Percentiles rank a stretch among this genome's conserved stretches.
These are phyloP conservation scores for Chaetorhynchus papuensis DNA, from an alignment of 2,113 vertebrate genomes.

Conservation along the genomic window DNA sequence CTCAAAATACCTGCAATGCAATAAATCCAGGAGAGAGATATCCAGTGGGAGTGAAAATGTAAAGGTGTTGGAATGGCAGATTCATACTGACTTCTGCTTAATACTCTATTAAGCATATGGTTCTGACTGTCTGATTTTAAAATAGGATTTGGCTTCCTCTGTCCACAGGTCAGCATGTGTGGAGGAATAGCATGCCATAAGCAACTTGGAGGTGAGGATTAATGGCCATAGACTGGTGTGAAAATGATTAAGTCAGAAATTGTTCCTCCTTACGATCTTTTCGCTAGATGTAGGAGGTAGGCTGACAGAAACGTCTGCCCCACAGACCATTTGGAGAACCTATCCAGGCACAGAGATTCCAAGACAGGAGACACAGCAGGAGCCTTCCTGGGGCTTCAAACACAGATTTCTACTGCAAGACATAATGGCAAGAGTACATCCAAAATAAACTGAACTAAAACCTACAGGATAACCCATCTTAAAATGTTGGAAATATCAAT, in stretches of 20 bases:
- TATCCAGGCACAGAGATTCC: background rate
- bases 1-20: background rate
- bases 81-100: background rate
- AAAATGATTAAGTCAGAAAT: background rate
- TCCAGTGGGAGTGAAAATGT: background rate
- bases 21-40: background rate
- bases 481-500: background rate
- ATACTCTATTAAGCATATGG: background rate
- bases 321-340: constrained; percentile 33
- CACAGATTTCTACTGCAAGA: background rate
- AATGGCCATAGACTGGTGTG: background rate
- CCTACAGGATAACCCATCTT: background rate
- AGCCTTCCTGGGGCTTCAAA: constrained; percentile 37
- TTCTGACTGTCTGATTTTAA: background rate
- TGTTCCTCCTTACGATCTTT: background rate
- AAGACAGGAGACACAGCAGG: constrained; percentile 11
- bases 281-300: background rate
- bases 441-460: background rate
- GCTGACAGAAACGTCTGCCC: background rate
- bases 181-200: background rate
- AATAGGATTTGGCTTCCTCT: background rate
- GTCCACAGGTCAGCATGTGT: background rate
- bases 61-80: background rate
- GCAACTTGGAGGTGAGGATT: background rate
- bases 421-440: background rate